Conservation (phyloP, 2,113 vertebrate genomes). For the Nesoenas mayeri region DNA sequence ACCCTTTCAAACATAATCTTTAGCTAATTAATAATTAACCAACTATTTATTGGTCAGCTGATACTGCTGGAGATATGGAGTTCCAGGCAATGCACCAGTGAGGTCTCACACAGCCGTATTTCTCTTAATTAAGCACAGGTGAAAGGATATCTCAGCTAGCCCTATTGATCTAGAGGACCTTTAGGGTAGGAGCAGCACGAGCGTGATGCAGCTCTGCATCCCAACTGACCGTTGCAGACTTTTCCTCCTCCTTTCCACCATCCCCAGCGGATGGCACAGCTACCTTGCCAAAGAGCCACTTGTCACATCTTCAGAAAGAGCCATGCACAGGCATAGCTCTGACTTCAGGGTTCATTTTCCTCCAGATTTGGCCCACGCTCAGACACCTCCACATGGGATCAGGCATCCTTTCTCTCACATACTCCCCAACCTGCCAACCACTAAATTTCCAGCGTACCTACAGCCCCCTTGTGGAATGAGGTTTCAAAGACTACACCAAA, state of each 20-base stretch:
- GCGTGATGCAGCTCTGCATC: not conserved
- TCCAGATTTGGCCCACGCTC: not conserved
- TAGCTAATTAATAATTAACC: constrained; percentile 62
- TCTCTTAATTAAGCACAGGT: not conserved
- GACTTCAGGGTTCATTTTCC: not conserved
- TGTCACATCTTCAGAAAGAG: not conserved
- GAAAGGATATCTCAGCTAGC: not conserved
- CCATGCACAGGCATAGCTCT: rapidly evolving
- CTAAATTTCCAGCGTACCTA: constrained; percentile 32
- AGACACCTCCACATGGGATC: not conserved
- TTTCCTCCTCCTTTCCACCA: not conserved
- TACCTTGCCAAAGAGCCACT: not conserved
- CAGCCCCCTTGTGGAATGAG: constrained; percentile 81
- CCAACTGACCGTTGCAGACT: not conserved
- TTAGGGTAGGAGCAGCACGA: not conserved
- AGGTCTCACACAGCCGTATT: not conserved
- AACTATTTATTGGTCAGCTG: constrained; percentile 50
- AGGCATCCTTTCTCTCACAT: not conserved
- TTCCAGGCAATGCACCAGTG: not conserved
- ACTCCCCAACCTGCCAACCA: not conserved
- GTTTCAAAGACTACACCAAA: constrained; percentile 53
- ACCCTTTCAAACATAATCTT: constrained; percentile 30
- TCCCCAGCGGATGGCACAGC: not conserved
- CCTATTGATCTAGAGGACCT: not conserved
- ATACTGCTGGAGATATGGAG: not conserved